phyloP scores from a whole-genome alignment of 2,797 vertebrate genomes.

The Clarias pachynema region DNA sequence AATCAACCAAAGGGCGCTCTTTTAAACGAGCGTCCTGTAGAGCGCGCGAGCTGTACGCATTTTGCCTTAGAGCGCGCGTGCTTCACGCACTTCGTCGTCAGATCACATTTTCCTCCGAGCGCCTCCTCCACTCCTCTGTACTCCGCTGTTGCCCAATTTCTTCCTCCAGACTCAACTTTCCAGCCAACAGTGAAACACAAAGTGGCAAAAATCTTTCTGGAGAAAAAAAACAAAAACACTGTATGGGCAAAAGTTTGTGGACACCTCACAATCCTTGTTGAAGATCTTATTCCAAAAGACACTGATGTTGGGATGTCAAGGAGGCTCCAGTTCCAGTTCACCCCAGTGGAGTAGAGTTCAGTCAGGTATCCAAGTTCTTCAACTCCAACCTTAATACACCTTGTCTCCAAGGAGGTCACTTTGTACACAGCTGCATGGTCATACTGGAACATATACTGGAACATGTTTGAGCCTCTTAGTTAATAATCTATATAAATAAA shows the following conservation, averaged over 20 bases:
- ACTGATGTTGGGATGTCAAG: too few relatives aligned
- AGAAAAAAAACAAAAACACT: not conserved
- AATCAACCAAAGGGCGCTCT: not conserved
- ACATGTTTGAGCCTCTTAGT: too few relatives aligned
- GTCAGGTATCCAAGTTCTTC: not conserved
- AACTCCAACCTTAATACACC: not conserved
- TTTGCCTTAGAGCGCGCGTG: not conserved
- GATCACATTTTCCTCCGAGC: slow-evolving; percentile 6
- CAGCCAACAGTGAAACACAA: not conserved
- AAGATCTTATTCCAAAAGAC: not conserved
- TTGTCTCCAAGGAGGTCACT: not conserved
- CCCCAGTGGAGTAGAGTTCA: not conserved
- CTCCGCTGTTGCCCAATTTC: not conserved
- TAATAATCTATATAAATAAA: too few relatives aligned
- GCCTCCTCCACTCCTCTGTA: not conserved
- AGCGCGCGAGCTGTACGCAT: not conserved
- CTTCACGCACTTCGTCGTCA: not conserved
- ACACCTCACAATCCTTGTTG: not conserved
- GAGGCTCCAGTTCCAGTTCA: not conserved
- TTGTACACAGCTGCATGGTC: not conserved
- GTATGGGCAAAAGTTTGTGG: not conserved
- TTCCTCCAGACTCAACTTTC: not conserved
- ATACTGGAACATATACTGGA: not conserved
- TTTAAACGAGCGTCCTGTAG: not conserved
- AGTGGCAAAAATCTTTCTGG: not conserved